A percentile compares a stretch with the other conserved stretches of the same genome.
phyloP scores from a whole-genome alignment of 2,797 vertebrate species.

The Gallinago stenura region DNA sequence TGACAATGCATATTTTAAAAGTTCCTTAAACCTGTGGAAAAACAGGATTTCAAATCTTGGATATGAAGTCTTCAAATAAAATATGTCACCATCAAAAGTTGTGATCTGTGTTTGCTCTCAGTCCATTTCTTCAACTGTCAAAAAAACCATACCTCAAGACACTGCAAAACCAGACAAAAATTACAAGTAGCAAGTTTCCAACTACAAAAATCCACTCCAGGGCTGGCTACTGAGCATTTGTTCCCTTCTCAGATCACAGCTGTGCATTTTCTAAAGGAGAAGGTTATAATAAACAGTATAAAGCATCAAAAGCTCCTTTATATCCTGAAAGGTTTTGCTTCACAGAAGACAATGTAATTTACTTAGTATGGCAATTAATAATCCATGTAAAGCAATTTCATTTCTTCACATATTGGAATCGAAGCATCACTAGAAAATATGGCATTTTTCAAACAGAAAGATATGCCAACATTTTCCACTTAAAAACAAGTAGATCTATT shows the following conservation, averaged over 20 bases:
- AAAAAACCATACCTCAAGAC: background rate
- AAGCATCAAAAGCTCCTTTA: background rate
- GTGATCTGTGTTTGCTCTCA: background rate
- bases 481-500: fast-evolving
- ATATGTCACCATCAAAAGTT: background rate
- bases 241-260: background rate
- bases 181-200: background rate
- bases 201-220: background rate
- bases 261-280: background rate
- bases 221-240: background rate
- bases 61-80: background rate
- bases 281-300: background rate
- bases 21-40: background rate
- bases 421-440: background rate
- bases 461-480: background rate
- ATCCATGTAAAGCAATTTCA: background rate
- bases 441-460: background rate
- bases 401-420: background rate
- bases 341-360: background rate
- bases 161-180: background rate
- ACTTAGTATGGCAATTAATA: background rate
- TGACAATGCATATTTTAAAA: background rate
- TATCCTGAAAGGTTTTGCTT: background rate
- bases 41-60: background rate
- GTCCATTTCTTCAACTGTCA: background rate